Percentiles rank a stretch among this genome's conserved stretches.
Conservation (phyloP, 2,888 invertebrate genomes). For the Steinernema carpocapsae region DNA sequence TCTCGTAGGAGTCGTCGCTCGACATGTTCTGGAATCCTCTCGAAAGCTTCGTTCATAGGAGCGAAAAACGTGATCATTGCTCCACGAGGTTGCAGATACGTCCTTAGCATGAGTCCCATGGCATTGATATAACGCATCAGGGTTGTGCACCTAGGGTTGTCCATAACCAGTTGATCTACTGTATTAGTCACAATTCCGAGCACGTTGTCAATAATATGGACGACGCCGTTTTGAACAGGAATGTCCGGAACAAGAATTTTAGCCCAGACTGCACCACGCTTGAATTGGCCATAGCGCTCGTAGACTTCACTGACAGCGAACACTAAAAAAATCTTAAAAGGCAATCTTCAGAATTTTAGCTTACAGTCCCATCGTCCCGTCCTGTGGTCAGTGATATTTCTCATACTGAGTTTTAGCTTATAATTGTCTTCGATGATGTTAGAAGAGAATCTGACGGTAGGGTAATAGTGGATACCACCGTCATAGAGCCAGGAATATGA, state of each 20-base stretch:
- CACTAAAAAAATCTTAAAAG: conserved; percentile 43
- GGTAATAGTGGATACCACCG: conserved; percentile 68
- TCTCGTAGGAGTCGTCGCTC: conserved; percentile 67
- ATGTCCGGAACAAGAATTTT: conserved; percentile 69
- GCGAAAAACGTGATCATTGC: conserved; percentile 69
- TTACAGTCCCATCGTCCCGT: conserved; percentile 67
- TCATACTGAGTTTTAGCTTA: conserved; percentile 66
- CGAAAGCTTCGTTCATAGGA: conserved; percentile 69
- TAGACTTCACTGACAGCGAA: conserved; percentile 69
- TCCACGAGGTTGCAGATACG: conserved; percentile 66
- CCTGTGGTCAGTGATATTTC: conserved; percentile 68
- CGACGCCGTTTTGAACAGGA: conserved; percentile 69
- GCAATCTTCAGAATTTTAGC: conserved; percentile 7
- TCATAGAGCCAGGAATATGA: conserved; percentile 69
- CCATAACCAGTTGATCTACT: conserved; percentile 66
- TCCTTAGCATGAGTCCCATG: conserved; percentile 66
- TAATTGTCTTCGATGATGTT: conserved; percentile 69
- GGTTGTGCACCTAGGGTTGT: conserved; percentile 60
- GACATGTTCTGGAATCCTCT: conserved; percentile 68
- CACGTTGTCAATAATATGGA: conserved; percentile 69
- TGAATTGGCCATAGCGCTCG: conserved; percentile 67
- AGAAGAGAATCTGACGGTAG: conserved; percentile 63
- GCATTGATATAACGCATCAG: conserved; percentile 69
- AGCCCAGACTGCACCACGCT: conserved; percentile 69
- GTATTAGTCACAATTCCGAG: conserved; percentile 68